A percentile compares a stretch with the other conserved stretches of the same genome.
Conservation (phyloP, 1,140 invertebrate genomes). For the Agraylea sexmaculata region DNA sequence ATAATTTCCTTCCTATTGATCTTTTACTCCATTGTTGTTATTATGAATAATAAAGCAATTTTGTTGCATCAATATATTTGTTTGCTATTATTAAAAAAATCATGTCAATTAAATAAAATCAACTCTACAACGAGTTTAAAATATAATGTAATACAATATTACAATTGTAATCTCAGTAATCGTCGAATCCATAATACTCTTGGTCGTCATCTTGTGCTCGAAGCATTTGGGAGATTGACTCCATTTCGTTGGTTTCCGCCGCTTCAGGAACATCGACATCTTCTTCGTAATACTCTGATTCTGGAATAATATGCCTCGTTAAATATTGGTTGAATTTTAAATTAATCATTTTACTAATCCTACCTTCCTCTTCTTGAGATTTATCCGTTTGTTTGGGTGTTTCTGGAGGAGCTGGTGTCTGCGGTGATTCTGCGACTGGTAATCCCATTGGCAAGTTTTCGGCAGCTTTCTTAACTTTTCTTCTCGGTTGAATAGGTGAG, state of each 20-base stretch:
- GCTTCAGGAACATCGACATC: constrained; percentile 13
- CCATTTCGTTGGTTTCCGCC: constrained; percentile 13
- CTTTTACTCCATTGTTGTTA: too few species aligned
- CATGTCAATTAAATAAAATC: too few species aligned
- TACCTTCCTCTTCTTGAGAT: constrained; percentile 17
- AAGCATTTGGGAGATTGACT: constrained; percentile 16
- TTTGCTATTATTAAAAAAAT: too few species aligned
- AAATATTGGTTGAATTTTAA: constrained; percentile 2
- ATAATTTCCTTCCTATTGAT: too few species aligned
- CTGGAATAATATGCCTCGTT: constrained; percentile 3
- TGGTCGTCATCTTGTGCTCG: constrained; percentile 18
- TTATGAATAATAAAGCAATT: too few species aligned
- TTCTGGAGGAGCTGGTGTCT: constrained; percentile 7
- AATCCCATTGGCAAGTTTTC: constrained; percentile 9
- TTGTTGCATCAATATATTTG: too few species aligned
- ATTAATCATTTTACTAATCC: background rate
- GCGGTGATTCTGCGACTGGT: constrained; percentile 11
- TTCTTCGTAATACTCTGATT: constrained; percentile 20
- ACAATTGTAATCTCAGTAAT: constrained; percentile 19
- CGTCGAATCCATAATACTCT: constrained; percentile 19
- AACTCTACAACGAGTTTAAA: too few species aligned
- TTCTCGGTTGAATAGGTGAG: constrained; percentile 13
- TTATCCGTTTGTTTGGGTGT: constrained; percentile 5
- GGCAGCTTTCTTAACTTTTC: constrained; percentile 8
- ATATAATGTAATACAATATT: too few species aligned